Conservation (phyloP, 2,888 invertebrate genomes). For the Philereme transversata region DNA sequence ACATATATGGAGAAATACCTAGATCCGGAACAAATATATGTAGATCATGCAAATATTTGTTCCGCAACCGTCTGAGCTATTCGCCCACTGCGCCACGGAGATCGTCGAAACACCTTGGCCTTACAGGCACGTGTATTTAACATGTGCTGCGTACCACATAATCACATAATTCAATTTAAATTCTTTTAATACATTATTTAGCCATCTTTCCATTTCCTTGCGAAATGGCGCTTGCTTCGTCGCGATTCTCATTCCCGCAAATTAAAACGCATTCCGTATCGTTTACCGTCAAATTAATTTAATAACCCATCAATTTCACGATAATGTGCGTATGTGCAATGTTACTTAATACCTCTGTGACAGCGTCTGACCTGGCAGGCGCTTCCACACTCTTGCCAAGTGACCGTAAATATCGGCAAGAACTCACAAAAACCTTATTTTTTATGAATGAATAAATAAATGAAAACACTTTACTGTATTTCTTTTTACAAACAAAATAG, state of each 20-base stretch:
- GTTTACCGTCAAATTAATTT: slow-evolving; percentile 47
- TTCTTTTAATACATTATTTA: neutral
- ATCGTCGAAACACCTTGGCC: no score
- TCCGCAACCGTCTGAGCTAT: no score
- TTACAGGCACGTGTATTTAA: no score
- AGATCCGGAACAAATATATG: no score
- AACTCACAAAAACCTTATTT: no score
- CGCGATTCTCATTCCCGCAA: slow-evolving; percentile 33
- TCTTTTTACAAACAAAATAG: no score
- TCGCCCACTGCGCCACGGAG: no score
- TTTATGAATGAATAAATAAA: no score
- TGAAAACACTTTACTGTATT: no score
- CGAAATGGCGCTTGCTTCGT: slow-evolving; percentile 13
- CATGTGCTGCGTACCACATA: no score
- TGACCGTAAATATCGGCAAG: neutral
- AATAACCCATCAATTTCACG: slow-evolving; percentile 44
- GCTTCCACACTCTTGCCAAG: slow-evolving; percentile 5
- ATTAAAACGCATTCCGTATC: slow-evolving; percentile 44
- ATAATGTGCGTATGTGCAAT: slow-evolving; percentile 29
- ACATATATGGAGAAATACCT: no score
- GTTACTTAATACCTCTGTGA: slow-evolving; percentile 32
- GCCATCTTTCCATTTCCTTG: neutral
- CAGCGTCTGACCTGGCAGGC: neutral
- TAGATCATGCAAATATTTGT: no score
- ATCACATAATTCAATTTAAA: neutral